Base-by-base conservation (phyloP, 2,797 vertebrate species). In the Chrosomus eos region DNA sequence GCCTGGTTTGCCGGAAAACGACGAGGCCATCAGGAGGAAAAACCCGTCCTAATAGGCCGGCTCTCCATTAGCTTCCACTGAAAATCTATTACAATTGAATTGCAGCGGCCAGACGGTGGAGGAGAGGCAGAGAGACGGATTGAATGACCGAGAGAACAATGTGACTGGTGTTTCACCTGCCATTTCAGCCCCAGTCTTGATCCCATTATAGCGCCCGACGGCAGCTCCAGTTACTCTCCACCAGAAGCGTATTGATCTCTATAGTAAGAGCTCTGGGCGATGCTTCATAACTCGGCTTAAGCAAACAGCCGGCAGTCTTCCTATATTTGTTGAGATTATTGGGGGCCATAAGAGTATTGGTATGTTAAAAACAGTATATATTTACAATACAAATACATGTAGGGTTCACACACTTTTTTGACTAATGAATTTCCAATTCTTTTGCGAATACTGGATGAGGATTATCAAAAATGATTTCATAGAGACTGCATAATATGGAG, bases 201-300 rank as follows among this genome's bases (percentile, higher is more conserved):
- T 93, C 83, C 36, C 86, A 91, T 92, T 93, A 93, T 89, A 80
- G 48, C 80, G 67, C 90, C 87, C 88, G 91, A 92, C 85, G 88
- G 86, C 87, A 90, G 90, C 90, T 74, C 58, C 78, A 88, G 89
- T 92, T 92, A 90, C 91, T 84, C 67, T 88, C 81, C 88, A 88
- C 83, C 85, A 89, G 87, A 81, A 73, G 86, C 88, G 88, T 90
- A 91, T 91, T 92, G 90, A 91, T 90, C 92, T 75, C 90, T 86
- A 88, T 87, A 89, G 90, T 60, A 89, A 87, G 87, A 83, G 89
- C 88, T 90, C 88, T 88, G 91, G 1, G 58, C 89, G 93, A 92
- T 85, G 90, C 62, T 84, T 84, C 60, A 21, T 90, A 62, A 86
- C 88, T 10, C 8, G 86, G 33, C 78, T 77, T 78, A 67, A 82